Evolutionary conservation across 2,888 invertebrate species (phyloP), one percentile per base, ranked within the genome.

Genomic region (Melinopterus prodromus): DNA sequence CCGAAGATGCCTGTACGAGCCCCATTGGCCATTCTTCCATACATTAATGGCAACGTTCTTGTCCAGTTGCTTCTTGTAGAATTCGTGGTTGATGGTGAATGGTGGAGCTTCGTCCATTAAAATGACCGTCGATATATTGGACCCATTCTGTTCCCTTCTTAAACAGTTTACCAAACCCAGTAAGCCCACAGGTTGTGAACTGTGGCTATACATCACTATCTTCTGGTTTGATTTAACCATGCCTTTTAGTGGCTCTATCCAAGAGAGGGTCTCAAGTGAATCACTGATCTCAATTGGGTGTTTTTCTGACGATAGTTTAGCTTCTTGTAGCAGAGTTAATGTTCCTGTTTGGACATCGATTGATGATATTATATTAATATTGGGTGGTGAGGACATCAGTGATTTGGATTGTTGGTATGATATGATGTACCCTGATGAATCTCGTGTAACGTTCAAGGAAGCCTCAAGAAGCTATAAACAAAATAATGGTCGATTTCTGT

Each of bases 101-200:
- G 89, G 86, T 0, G 95, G 94, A 0, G 94, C 94, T 77, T 90
- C 76, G 12, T 79, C 77, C 83, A 93, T 93, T 80, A 92, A 87
- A n/a, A 93, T 90, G 6, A 95, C 88, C 90, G 0, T 95, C 77
- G 91, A 91, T 0, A 93, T 90, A 0, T 92, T 87, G 83, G 92
- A 87, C 3, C 88, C 87, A 76, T 92, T 91, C 0, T 92, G 91
- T 86, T 98, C 98, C 84, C 92, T 94, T 80, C 95, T 91, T 37
- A 99, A 88, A 88, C 98, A 98, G 85, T 97, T 97, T 0, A 96
- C 93, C 78, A 98, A 89, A n/a, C 99, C 99, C 85, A 95, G 87
- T 0, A 98, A 90, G 14, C 99, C 99, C 86, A 92, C 96, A 6
- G 93, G 90, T 2, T 91, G 90, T 79, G 94, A 93, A 82, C 93